phyloP scores from a whole-genome alignment of 1,140 invertebrate genomes.

The Drosophila jambulina region DNA sequence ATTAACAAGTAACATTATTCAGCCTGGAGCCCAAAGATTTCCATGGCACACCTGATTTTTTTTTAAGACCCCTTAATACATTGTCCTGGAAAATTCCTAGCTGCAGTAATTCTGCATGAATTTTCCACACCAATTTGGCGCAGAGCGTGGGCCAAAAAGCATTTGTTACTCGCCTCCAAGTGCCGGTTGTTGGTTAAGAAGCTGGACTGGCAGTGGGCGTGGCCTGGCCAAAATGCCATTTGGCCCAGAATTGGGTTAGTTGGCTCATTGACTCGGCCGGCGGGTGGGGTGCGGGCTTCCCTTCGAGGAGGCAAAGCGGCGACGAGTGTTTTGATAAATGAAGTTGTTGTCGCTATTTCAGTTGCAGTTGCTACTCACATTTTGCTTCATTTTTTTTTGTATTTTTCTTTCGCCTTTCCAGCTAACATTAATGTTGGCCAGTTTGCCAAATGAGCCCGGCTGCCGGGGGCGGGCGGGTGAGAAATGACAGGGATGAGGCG shows the following conservation, averaged over 20 bases:
- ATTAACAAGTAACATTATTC: too few relatives aligned
- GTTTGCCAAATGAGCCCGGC: constrained; percentile 62
- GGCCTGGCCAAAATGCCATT: constrained; percentile 29
- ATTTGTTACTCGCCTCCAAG: not conserved
- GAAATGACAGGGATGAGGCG: constrained; percentile 12
- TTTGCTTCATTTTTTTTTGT: constrained; percentile 3
- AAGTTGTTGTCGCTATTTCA: constrained; percentile 69
- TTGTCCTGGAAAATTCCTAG: not conserved
- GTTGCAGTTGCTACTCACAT: constrained; percentile 38
- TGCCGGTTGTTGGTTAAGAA: not conserved
- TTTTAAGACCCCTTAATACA: not conserved
- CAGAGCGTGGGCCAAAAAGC: not conserved
- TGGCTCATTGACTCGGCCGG: constrained; percentile 35
- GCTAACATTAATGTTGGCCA: constrained; percentile 43
- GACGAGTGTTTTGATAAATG: constrained; percentile 73
- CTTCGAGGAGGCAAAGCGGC: not conserved
- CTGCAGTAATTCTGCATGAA: not conserved
- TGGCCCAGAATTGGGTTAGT: constrained; percentile 64
- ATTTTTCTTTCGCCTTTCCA: not conserved
- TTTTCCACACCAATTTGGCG: not conserved
- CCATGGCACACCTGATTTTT: not conserved
- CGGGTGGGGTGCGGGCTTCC: too few relatives aligned
- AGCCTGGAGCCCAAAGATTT: too few relatives aligned
- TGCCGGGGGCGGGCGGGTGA: not conserved
- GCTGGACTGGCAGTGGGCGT: constrained; percentile 19